Evolutionary conservation across 2,888 invertebrate genomes (phyloP), one percentile per base, ranked within the genome.

Genomic region (Pandemis corylana): DNA sequence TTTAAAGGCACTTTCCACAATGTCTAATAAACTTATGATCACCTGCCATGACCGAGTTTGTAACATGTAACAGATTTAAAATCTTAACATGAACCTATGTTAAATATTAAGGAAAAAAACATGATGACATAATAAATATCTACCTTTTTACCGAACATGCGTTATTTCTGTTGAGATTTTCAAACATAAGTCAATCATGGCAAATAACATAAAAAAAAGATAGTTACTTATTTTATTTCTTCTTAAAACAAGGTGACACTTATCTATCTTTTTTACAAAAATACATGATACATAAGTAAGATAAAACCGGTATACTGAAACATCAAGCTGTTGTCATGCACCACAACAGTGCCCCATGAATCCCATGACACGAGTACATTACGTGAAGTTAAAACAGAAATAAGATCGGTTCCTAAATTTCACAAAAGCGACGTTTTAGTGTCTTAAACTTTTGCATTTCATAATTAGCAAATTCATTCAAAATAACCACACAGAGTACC

Each of bases 1-100:
- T 91, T 90, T 90, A 93, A 94, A 94, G 94, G 94, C 94, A 94
- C 94, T 94, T 94, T 92, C 89, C 93, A 92, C 91, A 93, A 90
- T 93, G 88, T 92, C 90, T 92, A 92, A 89, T 90, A 89, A 88
- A 81, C 84, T 85, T 90, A 87, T 81, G 74, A 80, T 84, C 81
- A 88, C 85, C 87, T 89, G 89, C 90, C 92, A 92, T 89, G 90
- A 87, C 83, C 87, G 87, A 90, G 81, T 75, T 80, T 82, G 82
- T 76, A 77, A 77, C 78, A 77, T 74, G 78, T 76, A 76, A 76
- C 75, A 76, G 67, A 76, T 77, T 78, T 75, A 80, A 79, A 65
- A 78, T 76, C 71, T 76, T 77, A 76, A 76, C 76, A 79, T 76
- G 71, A 68, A 72, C 72, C 73, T 72, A 75, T 72, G 76, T 67